Percentiles rank a stretch among this genome's conserved stretches.
phyloP scores from a whole-genome alignment of 2,888 invertebrate species.

The Dione juno region DNA sequence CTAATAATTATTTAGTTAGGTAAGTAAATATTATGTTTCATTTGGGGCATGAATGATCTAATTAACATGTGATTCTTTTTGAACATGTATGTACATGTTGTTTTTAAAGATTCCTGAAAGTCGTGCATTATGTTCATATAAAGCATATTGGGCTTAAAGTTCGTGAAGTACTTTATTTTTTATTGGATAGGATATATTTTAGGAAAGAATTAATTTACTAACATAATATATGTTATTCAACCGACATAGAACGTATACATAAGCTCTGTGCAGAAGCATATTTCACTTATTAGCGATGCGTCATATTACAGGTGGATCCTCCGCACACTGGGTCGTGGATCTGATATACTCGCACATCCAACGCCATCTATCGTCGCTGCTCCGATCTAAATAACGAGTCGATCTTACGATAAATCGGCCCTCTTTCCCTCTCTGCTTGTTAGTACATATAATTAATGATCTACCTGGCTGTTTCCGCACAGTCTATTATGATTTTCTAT shows the following conservation, averaged over 20 bases:
- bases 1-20: no score
- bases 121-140: not conserved
- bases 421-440: constrained; percentile 68
- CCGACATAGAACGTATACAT: not conserved
- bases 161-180: not conserved
- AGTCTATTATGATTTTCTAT: constrained; percentile 66
- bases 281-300: constrained; percentile 14
- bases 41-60: no score
- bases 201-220: no score
- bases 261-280: not conserved
- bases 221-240: no score
- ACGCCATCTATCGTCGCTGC: constrained; percentile 75
- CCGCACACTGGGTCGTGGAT: constrained; percentile 64
- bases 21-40: no score
- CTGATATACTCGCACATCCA: constrained; percentile 70
- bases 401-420: constrained; percentile 74
- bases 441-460: constrained; percentile 75
- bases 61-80: no score
- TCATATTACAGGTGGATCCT: constrained; percentile 18
- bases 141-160: not conserved
- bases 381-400: constrained; percentile 78
- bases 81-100: no score
- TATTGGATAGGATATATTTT: no score
- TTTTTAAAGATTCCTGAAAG: no score
- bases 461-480: constrained; percentile 60